Evolutionary conservation across 2,888 invertebrate species (phyloP), one percentile per base, ranked within the genome.

Genomic region (Stegophylla sp.): DNA sequence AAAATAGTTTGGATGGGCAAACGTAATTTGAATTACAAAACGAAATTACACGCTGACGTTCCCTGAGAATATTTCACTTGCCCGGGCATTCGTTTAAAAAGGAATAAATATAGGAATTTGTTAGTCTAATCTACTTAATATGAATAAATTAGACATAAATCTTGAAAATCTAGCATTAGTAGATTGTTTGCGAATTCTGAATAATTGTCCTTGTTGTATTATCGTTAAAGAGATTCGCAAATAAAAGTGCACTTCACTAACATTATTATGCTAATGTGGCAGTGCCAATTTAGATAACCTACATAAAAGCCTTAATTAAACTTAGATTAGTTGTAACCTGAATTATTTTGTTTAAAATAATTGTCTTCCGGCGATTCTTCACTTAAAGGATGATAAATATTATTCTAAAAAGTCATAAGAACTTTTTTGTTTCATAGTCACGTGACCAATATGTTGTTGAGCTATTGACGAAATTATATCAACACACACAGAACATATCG

Each of bases 251-350:
- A 71, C 45, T 69, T 69, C 13, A 51, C 28, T 41, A 17, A 7
- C 4, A n/a, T 23, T 23, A 51, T 5, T 67, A 79, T 63, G 79
- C 48, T 61, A 79, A 71, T 75, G 51, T 34, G n/a, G 23, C 59
- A 15, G 48, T 69, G 79, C 79, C 61, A 71, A 71, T 71, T 71
- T 71, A 79, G 79, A 79, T 79, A 79, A 79, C 79, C 79, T 79
- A 79, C 59, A 71, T 79, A 71, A 28, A 41, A 3, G 7, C 17
- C 2, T 20, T 61, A 63, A 71, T 79, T 63, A 71, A 23, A 28
- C 28, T 17, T 28, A 41, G 45, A 63, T 79, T 79, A 61, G 51
- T 71, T 34, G 23, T 34, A 79, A 20, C 23, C 48, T 12, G 34
- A 59, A 23, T 71, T 56, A 20, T 69, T 77, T 64, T 69, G 77